Conservation (phyloP, 2,888 invertebrate genomes). For the Mamestra brassicae region DNA sequence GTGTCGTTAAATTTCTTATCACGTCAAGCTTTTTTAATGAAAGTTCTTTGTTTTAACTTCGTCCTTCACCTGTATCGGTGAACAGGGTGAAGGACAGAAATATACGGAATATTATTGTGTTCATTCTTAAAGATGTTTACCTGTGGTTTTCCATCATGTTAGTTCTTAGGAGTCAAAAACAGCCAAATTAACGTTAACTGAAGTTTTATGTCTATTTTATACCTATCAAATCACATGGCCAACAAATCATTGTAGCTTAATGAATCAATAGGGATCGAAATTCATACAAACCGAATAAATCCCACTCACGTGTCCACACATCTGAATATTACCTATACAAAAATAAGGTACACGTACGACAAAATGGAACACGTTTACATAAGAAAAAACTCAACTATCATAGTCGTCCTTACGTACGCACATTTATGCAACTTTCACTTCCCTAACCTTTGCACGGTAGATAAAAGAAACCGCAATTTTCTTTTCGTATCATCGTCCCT, state of each 20-base stretch:
- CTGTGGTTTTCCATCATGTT: background rate
- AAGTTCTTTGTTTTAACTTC: slow-evolving; percentile 33
- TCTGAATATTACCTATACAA: background rate
- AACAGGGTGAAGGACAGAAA: slow-evolving; percentile 4
- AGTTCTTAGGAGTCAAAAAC: background rate
- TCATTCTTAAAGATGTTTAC: slow-evolving; percentile 11
- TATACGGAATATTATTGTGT: background rate
- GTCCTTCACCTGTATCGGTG: slow-evolving; percentile 19
- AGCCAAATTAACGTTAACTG: background rate
- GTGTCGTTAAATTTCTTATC: slow-evolving; percentile 62
- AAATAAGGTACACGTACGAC: background rate
- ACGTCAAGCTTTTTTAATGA: slow-evolving; percentile 50
- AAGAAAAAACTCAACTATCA: slow-evolving; percentile 19
- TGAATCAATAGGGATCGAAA: background rate
- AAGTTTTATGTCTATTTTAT: background rate
- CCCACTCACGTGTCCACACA: background rate
- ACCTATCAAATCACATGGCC: background rate
- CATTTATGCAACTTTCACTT: slow-evolving; percentile 23
- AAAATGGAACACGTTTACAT: slow-evolving; percentile 6
- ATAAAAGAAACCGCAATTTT: slow-evolving; percentile 44
- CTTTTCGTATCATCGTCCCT: slow-evolving; percentile 21
- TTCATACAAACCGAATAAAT: background rate
- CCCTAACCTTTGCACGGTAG: slow-evolving; percentile 14
- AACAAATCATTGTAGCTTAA: background rate
- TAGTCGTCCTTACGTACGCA: slow-evolving; percentile 15